These are phyloP conservation scores for Cebidichthys violaceus DNA, from an alignment of 2,113 vertebrate genomes.

Conservation along the genomic window DNA sequence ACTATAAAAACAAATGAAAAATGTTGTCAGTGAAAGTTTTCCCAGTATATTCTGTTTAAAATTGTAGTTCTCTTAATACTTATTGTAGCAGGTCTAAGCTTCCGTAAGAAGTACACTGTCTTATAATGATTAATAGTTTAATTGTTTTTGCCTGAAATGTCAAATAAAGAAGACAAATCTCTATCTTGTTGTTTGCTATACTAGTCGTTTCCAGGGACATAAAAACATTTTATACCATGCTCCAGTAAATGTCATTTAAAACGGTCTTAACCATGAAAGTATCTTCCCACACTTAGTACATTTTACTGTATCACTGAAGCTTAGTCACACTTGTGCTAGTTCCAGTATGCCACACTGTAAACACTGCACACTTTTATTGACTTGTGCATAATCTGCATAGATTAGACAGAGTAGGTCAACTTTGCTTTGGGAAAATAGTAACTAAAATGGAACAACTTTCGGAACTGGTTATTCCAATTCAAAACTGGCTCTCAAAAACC, in stretches of 20 bases:
- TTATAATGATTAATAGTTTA: neutral
- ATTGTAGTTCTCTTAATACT: neutral
- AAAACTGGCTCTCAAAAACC: neutral
- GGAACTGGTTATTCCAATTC: neutral
- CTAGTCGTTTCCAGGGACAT: neutral
- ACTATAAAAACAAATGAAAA: neutral
- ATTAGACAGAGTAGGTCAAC: constrained; percentile 1
- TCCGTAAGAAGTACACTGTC: neutral
- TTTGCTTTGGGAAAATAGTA: constrained; percentile 34
- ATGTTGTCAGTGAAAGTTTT: neutral
- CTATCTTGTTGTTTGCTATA: neutral
- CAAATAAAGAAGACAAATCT: neutral
- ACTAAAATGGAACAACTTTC: neutral
- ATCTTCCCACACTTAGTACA: neutral
- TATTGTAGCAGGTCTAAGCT: neutral
- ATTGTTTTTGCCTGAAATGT: neutral
- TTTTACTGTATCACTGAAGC: neutral
- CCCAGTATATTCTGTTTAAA: neutral
- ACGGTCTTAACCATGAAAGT: neutral
- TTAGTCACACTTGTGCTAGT: constrained; percentile 9
- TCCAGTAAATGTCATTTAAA: neutral
- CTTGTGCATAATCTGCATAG: neutral
- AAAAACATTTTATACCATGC: neutral
- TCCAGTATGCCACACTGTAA: constrained; percentile 1
- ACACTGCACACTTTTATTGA: constrained; percentile 1